Evolutionary conservation across 1,140 invertebrate genomes (phyloP), one percentile per base, ranked within the genome.

Genomic region (Delia radicum): DNA sequence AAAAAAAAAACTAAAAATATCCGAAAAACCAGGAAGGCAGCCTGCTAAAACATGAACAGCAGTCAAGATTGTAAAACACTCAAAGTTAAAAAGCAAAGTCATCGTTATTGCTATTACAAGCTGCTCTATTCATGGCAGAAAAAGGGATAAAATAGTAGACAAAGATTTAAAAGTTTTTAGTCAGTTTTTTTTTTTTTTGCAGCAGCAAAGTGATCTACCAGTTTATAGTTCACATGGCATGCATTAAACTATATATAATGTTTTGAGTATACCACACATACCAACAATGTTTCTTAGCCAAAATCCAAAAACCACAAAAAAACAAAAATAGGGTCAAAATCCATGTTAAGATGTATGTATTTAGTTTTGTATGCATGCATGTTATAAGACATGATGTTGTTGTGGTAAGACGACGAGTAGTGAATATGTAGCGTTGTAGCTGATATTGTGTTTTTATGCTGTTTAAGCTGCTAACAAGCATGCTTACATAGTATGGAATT

Each of bases 11-110:
- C 62, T 21, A 42, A 28, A 21, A 26, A 21, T 33, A 26, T 63
- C 71, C 73, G 75, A 65, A 74, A 75, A 74, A 75, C 76, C 72
- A 75, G 74, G 42, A 78, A 46, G 48, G 37, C 73, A 74, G 26
- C 21, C 37, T 42, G 69, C 55, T 21, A 15, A 18, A 69, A 33
- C 65, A 33, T 62, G 28, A 37, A 71, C 63, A 75, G 63, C 65
- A 42, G 33, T 31, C 26, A 75, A 69, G 33, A 26, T 31, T 55
- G 26, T 37, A 24, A 69, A 69, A 69, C 29, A 33, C 65, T 69
- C 29, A 69, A 33, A 33, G 29, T 69, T 31, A 29, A 21, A 69
- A 33, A 69, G 29, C 12, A 28, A 69, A 69, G 65, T 13, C 65
- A 69, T 21, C 31, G 65, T 69, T 21, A 21, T 62, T 76, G 75